Conservation (phyloP, 2,113 vertebrate species). For the Thamnaconus septentrionalis region DNA sequence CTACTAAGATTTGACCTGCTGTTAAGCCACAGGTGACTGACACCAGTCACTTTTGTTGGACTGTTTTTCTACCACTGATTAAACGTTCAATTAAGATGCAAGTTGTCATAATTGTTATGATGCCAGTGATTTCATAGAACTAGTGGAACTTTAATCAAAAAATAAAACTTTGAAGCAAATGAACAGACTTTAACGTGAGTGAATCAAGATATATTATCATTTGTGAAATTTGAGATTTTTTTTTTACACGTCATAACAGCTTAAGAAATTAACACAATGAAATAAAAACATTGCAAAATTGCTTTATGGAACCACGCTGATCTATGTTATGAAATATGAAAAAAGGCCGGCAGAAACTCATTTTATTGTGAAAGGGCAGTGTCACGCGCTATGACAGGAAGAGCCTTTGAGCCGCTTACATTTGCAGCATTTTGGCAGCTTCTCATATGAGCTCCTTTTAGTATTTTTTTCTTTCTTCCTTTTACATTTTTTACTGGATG, state of each 20-base stretch:
- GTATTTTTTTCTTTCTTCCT: no score
- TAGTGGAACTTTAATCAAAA: constrained; percentile 2
- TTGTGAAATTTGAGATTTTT: no score
- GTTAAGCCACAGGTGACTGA: neutral
- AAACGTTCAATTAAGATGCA: neutral
- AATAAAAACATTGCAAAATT: no score
- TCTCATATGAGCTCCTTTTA: neutral
- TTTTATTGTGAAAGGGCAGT: constrained; percentile 28
- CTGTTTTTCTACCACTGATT: neutral
- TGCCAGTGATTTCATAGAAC: no score
- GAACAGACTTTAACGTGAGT: neutral
- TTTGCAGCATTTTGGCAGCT: neutral
- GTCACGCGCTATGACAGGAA: constrained; percentile 21
- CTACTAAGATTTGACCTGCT: constrained; percentile 52
- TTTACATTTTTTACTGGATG: neutral
- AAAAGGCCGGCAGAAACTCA: neutral
- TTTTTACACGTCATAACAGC: no score
- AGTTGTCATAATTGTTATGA: neutral
- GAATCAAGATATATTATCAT: neutral
- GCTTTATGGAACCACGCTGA: no score
- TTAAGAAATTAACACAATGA: no score
- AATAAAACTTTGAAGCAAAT: neutral
- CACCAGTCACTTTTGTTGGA: neutral
- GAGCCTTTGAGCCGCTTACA: neutral
- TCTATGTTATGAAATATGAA: no score